Percentiles rank a stretch among this genome's conserved stretches.
phyloP scores from a whole-genome alignment of 2,888 invertebrate species.

The Agrotis exclamationis region DNA sequence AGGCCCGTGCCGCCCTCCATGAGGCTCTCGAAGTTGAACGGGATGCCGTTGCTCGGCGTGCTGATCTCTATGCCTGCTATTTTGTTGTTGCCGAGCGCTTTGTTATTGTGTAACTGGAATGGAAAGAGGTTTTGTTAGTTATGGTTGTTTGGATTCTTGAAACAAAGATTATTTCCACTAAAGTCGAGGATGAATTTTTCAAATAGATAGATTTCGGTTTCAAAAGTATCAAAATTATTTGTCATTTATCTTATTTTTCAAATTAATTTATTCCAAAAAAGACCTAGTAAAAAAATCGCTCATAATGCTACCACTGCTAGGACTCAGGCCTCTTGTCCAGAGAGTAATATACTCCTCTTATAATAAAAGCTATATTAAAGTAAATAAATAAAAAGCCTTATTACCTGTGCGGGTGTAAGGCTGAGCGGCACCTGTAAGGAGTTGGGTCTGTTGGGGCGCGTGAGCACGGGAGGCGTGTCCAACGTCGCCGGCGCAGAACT shows the following conservation, averaged over 20 bases:
- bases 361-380: neutral
- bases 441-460: slow-evolving; percentile 93
- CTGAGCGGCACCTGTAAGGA: slow-evolving; percentile 93
- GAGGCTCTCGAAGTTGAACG: slow-evolving; percentile 97
- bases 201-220: neutral
- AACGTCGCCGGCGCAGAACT: slow-evolving; percentile 70
- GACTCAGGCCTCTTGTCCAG: neutral
- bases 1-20: slow-evolving; percentile 98
- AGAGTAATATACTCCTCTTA: neutral
- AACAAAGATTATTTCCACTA: too few relatives aligned
- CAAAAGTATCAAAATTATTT: neutral
- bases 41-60: slow-evolving; percentile 96
- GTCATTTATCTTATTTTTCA: too few relatives aligned
- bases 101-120: slow-evolving; percentile 88
- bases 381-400: slow-evolving; percentile 22
- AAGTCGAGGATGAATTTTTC: too few relatives aligned
- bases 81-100: slow-evolving; percentile 89
- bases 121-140: slow-evolving; percentile 37
- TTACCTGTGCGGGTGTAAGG: slow-evolving; percentile 88
- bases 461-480: slow-evolving; percentile 83
- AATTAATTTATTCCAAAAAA: neutral
- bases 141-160: neutral
- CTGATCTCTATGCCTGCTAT: slow-evolving; percentile 96
- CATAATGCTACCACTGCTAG: neutral
- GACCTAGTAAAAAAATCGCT: too few relatives aligned